Percentiles rank a stretch among this genome's conserved stretches.
These are phyloP conservation scores for Hoplodrina ambigua DNA, from an alignment of 2,888 invertebrate species.

Conservation along the genomic window DNA sequence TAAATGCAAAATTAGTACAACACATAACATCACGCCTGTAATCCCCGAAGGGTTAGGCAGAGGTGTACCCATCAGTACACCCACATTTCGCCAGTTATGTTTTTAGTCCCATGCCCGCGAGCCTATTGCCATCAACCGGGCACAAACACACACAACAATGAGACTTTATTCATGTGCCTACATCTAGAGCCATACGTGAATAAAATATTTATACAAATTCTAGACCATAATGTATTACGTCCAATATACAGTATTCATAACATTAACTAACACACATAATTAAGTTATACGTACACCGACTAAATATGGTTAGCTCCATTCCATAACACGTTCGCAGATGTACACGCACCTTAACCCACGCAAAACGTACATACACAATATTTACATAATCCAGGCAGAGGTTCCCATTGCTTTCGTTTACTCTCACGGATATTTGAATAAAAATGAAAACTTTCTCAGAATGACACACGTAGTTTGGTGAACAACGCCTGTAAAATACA, in stretches of 20 bases:
- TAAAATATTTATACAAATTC: neutral
- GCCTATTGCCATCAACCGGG: too few species aligned
- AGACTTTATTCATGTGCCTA: too few species aligned
- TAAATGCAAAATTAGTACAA: too few species aligned
- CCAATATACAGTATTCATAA: neutral
- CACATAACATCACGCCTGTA: too few species aligned
- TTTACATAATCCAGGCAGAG: conserved; percentile 39
- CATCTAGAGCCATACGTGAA: too few species aligned
- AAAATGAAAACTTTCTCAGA: conserved; percentile 52
- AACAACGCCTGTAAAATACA: conserved; percentile 11
- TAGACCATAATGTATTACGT: neutral
- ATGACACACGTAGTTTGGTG: conserved; percentile 11
- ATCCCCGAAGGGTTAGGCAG: too few species aligned
- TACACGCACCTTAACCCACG: conserved; percentile 1
- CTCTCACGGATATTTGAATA: conserved; percentile 56
- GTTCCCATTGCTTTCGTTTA: conserved; percentile 57
- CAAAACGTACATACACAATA: conserved; percentile 4
- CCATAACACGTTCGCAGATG: neutral
- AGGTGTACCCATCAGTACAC: too few species aligned
- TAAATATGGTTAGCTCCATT: neutral
- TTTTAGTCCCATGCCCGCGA: too few species aligned
- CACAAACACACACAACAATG: too few species aligned
- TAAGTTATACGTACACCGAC: neutral
- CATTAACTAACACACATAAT: neutral
- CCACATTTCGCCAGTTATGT: too few species aligned